Evolutionary conservation across 1,140 invertebrate species (phyloP).

Genomic region (Chionoecetes opilio): DNA sequence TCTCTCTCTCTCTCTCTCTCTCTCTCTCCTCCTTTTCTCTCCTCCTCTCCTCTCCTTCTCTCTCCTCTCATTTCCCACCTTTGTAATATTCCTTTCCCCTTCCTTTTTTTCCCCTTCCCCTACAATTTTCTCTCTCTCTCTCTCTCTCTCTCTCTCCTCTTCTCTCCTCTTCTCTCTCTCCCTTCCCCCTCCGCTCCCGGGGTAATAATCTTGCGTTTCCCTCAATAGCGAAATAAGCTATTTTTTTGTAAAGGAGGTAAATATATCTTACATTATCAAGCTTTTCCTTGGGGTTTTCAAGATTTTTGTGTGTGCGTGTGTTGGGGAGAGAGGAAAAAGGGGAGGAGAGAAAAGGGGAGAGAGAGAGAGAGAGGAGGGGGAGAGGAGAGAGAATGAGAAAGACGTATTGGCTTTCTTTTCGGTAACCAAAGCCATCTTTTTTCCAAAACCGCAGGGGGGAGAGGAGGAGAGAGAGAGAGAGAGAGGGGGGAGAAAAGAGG

Average conservation of each 20-base stretch:
- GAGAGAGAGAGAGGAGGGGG: neutral
- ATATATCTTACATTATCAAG: no score
- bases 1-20: neutral
- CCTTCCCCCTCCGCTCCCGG: neutral
- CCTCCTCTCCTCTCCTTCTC: neutral
- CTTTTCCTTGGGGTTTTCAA: no score
- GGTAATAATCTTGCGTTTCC: no score
- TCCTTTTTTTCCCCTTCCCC: neutral
- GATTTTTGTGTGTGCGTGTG: no score
- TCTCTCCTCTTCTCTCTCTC: slow-evolving; percentile 2
- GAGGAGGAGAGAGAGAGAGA: no score
- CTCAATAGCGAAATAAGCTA: no score
- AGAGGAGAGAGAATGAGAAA: no score
- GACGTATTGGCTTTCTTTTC: no score
- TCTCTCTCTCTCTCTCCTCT: neutral
- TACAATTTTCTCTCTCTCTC: neutral
- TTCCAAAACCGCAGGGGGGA: no score
- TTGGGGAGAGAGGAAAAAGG: neutral
- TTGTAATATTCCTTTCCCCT: neutral
- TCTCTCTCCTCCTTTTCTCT: neutral
- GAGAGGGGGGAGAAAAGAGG: no score
- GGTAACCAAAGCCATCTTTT: no score
- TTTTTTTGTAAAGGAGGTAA: no score
- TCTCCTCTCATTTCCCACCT: neutral
- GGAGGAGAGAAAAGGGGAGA: neutral